A percentile compares a stretch with the other conserved stretches of the same genome.
phyloP scores from a whole-genome alignment of 2,888 invertebrate species.

The Parascotia fuliginaria region DNA sequence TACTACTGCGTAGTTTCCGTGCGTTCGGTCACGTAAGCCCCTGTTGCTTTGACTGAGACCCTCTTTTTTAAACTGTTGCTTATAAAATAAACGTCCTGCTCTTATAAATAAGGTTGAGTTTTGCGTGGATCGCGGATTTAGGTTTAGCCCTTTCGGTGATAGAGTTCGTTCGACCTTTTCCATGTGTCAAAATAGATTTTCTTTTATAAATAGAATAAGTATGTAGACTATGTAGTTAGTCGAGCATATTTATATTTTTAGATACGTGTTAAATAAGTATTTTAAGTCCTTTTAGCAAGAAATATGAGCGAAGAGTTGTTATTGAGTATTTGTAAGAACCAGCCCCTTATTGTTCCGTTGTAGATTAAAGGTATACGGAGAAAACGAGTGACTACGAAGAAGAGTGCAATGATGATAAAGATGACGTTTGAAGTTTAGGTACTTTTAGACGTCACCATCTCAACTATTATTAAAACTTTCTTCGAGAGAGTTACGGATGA shows the following conservation, averaged over 20 bases:
- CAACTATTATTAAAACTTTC: too few relatives aligned
- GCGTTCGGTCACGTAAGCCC: constrained; percentile 40
- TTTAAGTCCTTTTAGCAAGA: too few relatives aligned
- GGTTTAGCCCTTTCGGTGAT: constrained; percentile 5
- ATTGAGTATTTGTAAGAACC: too few relatives aligned
- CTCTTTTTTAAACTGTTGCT: constrained; percentile 8
- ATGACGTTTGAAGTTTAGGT: too few relatives aligned
- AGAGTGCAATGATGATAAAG: too few relatives aligned
- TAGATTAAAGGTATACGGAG: too few relatives aligned
- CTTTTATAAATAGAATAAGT: constrained; percentile 1
- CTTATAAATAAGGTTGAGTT: neutral
- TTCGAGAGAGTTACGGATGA: too few relatives aligned
- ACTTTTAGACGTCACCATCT: too few relatives aligned
- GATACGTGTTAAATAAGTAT: neutral
- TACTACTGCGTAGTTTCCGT: constrained; percentile 29
- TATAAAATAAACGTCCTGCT: constrained; percentile 15
- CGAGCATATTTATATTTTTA: constrained; percentile 2
- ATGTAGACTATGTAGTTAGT: too few relatives aligned
- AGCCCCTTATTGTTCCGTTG: too few relatives aligned
- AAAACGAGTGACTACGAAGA: too few relatives aligned
- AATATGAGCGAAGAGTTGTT: too few relatives aligned
- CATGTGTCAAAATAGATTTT: constrained; percentile 13
- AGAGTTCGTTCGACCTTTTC: constrained; percentile 20
- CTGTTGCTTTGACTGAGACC: constrained; percentile 20
- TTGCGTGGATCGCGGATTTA: neutral